phyloP scores from a whole-genome alignment of 2,113 vertebrate species.

The Notiomystis cincta region DNA sequence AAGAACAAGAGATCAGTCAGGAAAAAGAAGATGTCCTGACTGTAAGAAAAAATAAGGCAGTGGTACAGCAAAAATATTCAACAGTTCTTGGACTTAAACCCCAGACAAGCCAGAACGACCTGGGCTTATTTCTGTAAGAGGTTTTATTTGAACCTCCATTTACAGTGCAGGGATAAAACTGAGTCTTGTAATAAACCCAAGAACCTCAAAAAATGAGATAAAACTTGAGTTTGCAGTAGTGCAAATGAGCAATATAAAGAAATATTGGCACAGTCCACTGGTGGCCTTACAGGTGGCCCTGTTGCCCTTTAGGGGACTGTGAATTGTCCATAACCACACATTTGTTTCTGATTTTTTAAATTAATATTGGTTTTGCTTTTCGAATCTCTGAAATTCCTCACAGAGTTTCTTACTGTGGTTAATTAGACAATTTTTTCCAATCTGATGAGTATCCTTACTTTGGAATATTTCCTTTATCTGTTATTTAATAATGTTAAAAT shows the following conservation, averaged over 20 bases:
- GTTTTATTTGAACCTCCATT: neutral
- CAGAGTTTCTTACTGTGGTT: neutral
- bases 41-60: neutral
- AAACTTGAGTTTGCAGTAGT: neutral
- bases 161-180: neutral
- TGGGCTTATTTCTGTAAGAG: neutral
- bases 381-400: neutral
- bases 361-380: neutral
- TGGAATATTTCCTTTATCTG: neutral
- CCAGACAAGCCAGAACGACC: neutral
- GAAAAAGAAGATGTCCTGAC: neutral
- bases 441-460: neutral
- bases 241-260: neutral
- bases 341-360: neutral
- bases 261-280: neutral
- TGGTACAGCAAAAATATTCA: neutral
- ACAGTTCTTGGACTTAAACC: neutral
- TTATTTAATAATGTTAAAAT: neutral
- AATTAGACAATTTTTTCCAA: neutral
- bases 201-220: neutral
- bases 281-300: neutral
- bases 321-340: neutral
- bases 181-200: neutral
- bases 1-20: neutral
- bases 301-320: neutral